Base-by-base conservation (phyloP, 2,113 vertebrate genomes). In the Meles meles region DNA sequence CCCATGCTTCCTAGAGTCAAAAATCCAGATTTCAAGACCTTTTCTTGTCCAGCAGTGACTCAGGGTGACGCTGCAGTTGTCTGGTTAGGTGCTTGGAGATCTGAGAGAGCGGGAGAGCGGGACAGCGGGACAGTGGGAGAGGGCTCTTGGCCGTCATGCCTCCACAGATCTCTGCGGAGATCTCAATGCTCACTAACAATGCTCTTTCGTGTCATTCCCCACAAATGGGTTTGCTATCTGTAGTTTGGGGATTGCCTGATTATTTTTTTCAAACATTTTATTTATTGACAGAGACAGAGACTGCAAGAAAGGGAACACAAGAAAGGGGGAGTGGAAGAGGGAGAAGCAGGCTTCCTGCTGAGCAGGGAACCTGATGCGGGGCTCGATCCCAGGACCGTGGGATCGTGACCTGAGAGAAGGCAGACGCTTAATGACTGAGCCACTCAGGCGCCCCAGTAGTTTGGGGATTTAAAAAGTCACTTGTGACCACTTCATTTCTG, bases 121-220 rank as follows among this genome's bases (percentile, higher is more conserved):
- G 10, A 27, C 1, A 25, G 37, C 0, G 0, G 74, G 10, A 27
- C 1, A 47, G 57, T 21, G 6, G 25, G n/a, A 37, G 69, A 23
- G 9, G 31, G 52, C 69, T 81, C 29, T 57, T 87, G 42, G 8
- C 63, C 61, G 4, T 39, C 55, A 42, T 74, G 9, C 47, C 4
- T 61, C 84, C 57, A 20, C 2, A 0, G 6, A 57, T 17, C 57
- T 44, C 18, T 55, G 49, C 15, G 5, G 44, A 87, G 29, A 95
- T 37, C 55, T 0, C 1, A 18, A 7, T n/a, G 6, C 72, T 37
- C 21, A 6, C 44, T 13, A 44, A 42, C 49, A 52, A 52, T 52
- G 15, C 15, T 49, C 8, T 31, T 69, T 47, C 21, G 12, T 37
- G 27, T 31, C 20, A 15, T 5, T 37, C 23, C 57, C 61, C 65